Evolutionary conservation across 2,113 vertebrate genomes (phyloP), one percentile per base, ranked within the genome.

Genomic region (Myiagra hebetior): DNA sequence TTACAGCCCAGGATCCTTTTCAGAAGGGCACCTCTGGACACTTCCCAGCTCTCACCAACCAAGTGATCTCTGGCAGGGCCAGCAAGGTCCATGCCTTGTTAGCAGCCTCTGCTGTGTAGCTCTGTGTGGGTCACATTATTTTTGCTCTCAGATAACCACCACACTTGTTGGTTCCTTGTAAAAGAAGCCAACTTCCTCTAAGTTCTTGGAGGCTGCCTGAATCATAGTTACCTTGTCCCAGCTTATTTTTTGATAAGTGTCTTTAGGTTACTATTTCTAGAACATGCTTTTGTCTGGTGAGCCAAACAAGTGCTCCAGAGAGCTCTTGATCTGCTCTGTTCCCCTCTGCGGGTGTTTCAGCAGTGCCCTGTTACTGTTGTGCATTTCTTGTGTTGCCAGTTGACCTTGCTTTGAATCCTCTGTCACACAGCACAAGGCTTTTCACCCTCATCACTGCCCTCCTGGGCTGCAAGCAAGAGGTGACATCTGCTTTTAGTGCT

Each of bases 381-480:
- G 28, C 60, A 9, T 22, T 4, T 1, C 53, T 44, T 63, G 28
- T 46, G 89, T 59, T 14, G 11, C 78, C 68, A 59, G 26, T 5
- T 27, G 33, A 28, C 70, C 53, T 73, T 84, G 67, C 26, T 77
- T 63, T 74, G 68, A 15, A n/a, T 85, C 59, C 28, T 62, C 13
- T 22, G 35, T 20, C 10, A 0, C 7, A 5, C 31, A 70, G 15
- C 27, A 33, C 4, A 4, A 44, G 19, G 2, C 33, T 64, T 26
- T 22, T 39, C 3, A 1, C 35, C 53, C 52, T 33, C 1, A 0
- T 67, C 11, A 0, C 30, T 49, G 41, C 22, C 19, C 7, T 59
- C 31, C 55, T 50, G 30, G 59, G 28, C 52, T 88, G 30, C 62
- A 70, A 77, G 68, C 30, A 56, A 44, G 31, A 74, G 11, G 44